phyloP scores from a whole-genome alignment of 2,888 invertebrate species.

The Osmoderma eremita region DNA sequence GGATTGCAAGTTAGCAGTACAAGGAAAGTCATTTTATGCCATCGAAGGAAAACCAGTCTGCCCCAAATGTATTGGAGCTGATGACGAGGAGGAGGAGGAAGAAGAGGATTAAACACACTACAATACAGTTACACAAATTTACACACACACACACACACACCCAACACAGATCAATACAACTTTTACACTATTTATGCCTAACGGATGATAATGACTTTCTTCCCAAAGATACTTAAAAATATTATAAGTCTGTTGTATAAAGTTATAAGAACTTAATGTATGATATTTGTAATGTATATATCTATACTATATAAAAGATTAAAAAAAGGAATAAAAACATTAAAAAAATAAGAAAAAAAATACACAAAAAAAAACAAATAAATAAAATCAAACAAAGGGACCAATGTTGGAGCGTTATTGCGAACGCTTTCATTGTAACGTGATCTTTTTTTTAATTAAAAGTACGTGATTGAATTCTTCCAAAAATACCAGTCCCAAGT shows the following conservation, averaged over 20 bases:
- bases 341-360: conserved; percentile 61
- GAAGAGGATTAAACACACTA: conserved; percentile 53
- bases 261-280: conserved; percentile 57
- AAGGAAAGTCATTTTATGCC: conserved; percentile 96
- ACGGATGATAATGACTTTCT: conserved; percentile 19
- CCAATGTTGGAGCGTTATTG: conserved; percentile 31
- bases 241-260: conserved; percentile 63
- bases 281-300: conserved; percentile 61
- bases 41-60: conserved; percentile 97
- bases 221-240: conserved; percentile 37
- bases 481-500: conserved; percentile 15
- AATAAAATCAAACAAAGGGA: conserved; percentile 51
- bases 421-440: conserved; percentile 17
- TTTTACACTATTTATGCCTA: conserved; percentile 8
- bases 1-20: conserved; percentile 94
- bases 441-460: conserved; percentile 2
- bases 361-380: conserved; percentile 55
- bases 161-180: conserved; percentile 43
- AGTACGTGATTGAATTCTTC: conserved; percentile 12
- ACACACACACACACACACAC: conserved; percentile 44
- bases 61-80: conserved; percentile 91
- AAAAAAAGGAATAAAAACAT: conserved; percentile 62
- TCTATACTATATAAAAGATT: conserved; percentile 33
- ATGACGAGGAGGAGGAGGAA: conserved; percentile 79
- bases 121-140: conserved; percentile 51